Base-by-base conservation (phyloP, 2,888 invertebrate species). In the Aleiodes testaceus region DNA sequence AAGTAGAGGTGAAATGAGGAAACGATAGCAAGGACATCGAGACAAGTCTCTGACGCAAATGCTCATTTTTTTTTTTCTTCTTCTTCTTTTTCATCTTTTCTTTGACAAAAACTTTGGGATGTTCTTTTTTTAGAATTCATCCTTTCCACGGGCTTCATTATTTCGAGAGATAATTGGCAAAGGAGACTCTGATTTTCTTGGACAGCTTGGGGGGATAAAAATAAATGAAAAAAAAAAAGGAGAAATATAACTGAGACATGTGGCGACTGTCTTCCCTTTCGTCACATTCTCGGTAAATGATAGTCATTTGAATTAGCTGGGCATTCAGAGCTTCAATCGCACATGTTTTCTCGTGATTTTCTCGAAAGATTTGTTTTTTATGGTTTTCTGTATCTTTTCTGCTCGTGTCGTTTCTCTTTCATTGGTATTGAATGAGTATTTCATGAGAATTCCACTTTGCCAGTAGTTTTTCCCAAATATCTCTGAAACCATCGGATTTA, bases 271-370 rank as follows among this genome's bases (percentile, higher is more conserved):
- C 44, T 66, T 66, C 44, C 18, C 52, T 47, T 50, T 65, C 65
- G 50, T 50, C 59, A 16, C 44, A 22, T 52, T 53, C 42, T 42
- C 14, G 69, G 72, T 71, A 74, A 73, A 77, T 77, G 72, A 77
- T 73, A 77, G 75, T 77, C 69, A 77, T 77, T 77, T 73, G 61
- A 72, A 77, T 77, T 72, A 73, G 75, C 45, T 70, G 71, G 72
- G 74, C 73, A 77, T 77, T 77, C 74, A 76, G 36, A 69, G 68
- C 36, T 65, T 66, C 74, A 75, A 76, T 76, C 74, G 74, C 71
- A 69, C 22, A 69, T 61, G 66, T 42, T 44, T 59, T 47, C 36
- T 61, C 59, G 47, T 53, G 55, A 16, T 61, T 36, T 36, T 3
- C 4, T 63, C 61, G 66, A 53, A 67, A 69, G 65, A 68, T 73